These are phyloP conservation scores for Pan paniscus DNA, from an alignment of 2,113 vertebrate genomes.

Conservation along the genomic window DNA sequence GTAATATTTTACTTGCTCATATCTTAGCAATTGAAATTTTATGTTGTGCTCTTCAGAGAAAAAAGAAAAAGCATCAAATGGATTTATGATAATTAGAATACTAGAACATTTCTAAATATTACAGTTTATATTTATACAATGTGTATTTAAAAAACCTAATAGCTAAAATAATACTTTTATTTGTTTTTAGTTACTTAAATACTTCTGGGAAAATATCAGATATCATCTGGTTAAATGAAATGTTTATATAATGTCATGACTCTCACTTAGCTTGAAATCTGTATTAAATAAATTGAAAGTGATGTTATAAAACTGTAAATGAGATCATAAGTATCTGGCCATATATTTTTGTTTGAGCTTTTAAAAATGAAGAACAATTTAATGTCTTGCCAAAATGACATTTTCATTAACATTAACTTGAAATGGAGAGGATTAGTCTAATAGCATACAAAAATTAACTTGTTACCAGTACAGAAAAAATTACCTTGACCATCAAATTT, in stretches of 20 bases:
- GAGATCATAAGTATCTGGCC: slow-evolving; percentile 54
- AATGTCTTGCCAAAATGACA: slow-evolving; percentile 56
- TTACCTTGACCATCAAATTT: slow-evolving; percentile 46
- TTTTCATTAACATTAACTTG: slow-evolving; percentile 66
- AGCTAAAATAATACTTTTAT: slow-evolving; percentile 28
- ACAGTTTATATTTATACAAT: not conserved
- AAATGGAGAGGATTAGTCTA: slow-evolving; percentile 45
- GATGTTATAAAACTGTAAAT: slow-evolving; percentile 57
- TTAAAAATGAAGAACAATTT: slow-evolving; percentile 69
- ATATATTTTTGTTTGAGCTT: slow-evolving; percentile 73
- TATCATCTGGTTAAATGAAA: slow-evolving; percentile 41
- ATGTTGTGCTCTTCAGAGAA: slow-evolving; percentile 1
- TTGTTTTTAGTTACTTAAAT: slow-evolving; percentile 15
- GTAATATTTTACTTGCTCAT: not conserved
- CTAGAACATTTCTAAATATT: slow-evolving; percentile 20
- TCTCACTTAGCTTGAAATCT: slow-evolving; percentile 61
- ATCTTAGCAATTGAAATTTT: slow-evolving; percentile 35
- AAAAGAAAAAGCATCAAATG: slow-evolving; percentile 26
- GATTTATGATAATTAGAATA: not conserved
- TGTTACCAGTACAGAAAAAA: slow-evolving; percentile 44
- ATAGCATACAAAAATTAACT: slow-evolving; percentile 49
- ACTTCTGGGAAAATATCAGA: not conserved
- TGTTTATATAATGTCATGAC: slow-evolving; percentile 37
- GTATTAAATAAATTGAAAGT: slow-evolving; percentile 66
- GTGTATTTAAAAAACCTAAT: slow-evolving; percentile 16